These are phyloP conservation scores for Drosophila auraria DNA, from an alignment of 1,140 invertebrate species.

Conservation along the genomic window DNA sequence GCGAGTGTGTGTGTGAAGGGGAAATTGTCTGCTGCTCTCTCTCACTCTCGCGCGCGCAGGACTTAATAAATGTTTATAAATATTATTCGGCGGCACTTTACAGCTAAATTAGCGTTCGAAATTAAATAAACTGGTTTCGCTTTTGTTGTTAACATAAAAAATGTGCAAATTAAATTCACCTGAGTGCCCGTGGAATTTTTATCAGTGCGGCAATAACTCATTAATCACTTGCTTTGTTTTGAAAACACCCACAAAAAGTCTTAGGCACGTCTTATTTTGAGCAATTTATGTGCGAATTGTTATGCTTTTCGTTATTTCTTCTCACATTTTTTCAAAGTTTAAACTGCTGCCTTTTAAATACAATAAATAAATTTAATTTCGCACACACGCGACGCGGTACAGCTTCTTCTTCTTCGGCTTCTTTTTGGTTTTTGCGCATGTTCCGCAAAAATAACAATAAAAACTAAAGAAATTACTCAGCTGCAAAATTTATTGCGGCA, in stretches of 20 bases:
- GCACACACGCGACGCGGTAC: conserved; percentile 67
- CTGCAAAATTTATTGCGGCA: conserved; percentile 73
- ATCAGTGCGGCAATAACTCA: conserved; percentile 63
- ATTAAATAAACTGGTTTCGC: conserved; percentile 9
- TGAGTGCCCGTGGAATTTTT: conserved; percentile 12
- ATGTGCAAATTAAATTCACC: neutral
- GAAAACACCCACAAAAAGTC: conserved; percentile 61
- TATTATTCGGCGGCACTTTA: conserved; percentile 34
- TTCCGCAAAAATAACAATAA: conserved; percentile 59
- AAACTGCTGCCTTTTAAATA: conserved; percentile 30
- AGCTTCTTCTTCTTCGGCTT: conserved; percentile 31
- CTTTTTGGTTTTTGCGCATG: conserved; percentile 71
- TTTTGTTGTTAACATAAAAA: conserved; percentile 2
- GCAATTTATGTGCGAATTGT: conserved; percentile 73
- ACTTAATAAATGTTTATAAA: conserved; percentile 50
- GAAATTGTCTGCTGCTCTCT: conserved; percentile 41
- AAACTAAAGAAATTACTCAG: conserved; percentile 71
- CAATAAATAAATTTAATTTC: conserved; percentile 75
- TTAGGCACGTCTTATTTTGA: conserved; percentile 67
- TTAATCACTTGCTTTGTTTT: conserved; percentile 64
- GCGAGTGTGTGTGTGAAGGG: conserved; percentile 38
- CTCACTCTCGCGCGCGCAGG: conserved; percentile 11
- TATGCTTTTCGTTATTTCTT: conserved; percentile 6
- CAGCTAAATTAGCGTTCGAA: conserved; percentile 27
- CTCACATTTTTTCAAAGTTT: conserved; percentile 18